phyloP scores from a whole-genome alignment of 2,888 invertebrate genomes.

The Xestia rhomboidea region DNA sequence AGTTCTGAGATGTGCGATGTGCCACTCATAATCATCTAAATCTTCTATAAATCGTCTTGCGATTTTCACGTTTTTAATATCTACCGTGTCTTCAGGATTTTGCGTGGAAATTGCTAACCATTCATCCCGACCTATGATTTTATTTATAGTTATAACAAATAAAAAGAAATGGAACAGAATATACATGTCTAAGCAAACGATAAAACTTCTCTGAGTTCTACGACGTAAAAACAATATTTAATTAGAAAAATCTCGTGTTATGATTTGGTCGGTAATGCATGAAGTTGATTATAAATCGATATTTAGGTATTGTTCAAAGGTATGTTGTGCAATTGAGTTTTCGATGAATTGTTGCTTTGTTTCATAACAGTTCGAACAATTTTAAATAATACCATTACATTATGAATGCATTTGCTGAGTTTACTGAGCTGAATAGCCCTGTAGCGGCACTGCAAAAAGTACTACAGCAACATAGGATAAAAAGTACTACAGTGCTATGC shows the following conservation, averaged over 20 bases:
- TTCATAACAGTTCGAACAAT: background rate
- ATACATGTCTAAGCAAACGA: slow-evolving; percentile 48
- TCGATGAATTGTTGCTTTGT: background rate
- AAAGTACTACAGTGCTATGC: too few relatives aligned
- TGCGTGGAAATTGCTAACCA: slow-evolving; percentile 36
- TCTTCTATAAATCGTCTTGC: slow-evolving; percentile 73
- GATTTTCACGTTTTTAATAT: slow-evolving; percentile 33
- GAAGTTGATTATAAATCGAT: slow-evolving; percentile 21
- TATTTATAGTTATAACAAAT: slow-evolving; percentile 29
- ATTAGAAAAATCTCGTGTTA: slow-evolving; percentile 65
- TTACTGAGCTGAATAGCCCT: background rate
- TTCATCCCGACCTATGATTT: slow-evolving; percentile 22
- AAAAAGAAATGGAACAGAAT: slow-evolving; percentile 25
- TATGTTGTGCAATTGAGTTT: background rate
- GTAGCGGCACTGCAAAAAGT: too few relatives aligned
- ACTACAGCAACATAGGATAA: too few relatives aligned
- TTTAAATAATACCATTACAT: background rate
- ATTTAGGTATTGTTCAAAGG: background rate
- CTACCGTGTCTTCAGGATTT: slow-evolving; percentile 2
- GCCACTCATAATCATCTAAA: slow-evolving; percentile 76
- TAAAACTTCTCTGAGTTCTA: slow-evolving; percentile 47
- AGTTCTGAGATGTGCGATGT: slow-evolving; percentile 76
- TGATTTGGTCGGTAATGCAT: slow-evolving; percentile 53
- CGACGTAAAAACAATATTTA: slow-evolving; percentile 48
- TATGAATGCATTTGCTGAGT: background rate